These are phyloP conservation scores for Apostichopus leukothele DNA, from an alignment of 53 echinoderm and acorn worm genomes.

Conservation along the genomic window DNA sequence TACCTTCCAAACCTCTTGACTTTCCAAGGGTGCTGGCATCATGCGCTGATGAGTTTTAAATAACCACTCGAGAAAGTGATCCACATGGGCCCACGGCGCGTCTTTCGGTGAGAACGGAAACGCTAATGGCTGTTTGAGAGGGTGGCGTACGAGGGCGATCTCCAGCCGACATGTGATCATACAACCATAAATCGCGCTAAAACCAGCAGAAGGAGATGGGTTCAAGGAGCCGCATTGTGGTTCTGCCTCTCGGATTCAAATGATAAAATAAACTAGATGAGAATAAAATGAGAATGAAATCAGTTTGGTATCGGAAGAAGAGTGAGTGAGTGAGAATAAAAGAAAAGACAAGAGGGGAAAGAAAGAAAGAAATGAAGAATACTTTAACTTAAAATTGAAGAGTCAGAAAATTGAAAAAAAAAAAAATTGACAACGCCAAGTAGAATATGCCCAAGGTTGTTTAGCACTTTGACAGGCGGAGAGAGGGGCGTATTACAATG, in stretches of 20 bases:
- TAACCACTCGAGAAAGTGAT: slow-evolving; percentile 50
- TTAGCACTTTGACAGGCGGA: slow-evolving; percentile 30
- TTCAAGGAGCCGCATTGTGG: slow-evolving; percentile 40
- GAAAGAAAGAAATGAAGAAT: neutral
- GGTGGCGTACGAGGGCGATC: slow-evolving; percentile 44
- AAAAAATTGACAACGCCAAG: slow-evolving; percentile 5
- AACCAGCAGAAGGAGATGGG: slow-evolving; percentile 38
- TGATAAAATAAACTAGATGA: slow-evolving; percentile 33
- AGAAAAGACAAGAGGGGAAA: neutral
- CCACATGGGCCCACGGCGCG: slow-evolving; percentile 45
- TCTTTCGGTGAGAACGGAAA: slow-evolving; percentile 26
- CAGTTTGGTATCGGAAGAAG: neutral
- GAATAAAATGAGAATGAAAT: slow-evolving; percentile 40
- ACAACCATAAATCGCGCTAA: slow-evolving; percentile 37
- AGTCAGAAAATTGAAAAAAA: neutral
- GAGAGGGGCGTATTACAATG: neutral
- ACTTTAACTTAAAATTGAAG: no score
- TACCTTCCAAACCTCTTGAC: slow-evolving; percentile 31
- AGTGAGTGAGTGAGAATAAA: neutral
- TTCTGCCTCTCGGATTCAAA: slow-evolving; percentile 40
- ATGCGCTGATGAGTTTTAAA: slow-evolving; percentile 46
- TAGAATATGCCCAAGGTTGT: slow-evolving; percentile 43
- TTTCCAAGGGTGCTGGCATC: slow-evolving; percentile 25
- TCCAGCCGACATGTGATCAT: neutral
- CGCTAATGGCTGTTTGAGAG: slow-evolving; percentile 44